Evolutionary conservation across 1,140 invertebrate species (phyloP).

Genomic region (Acromyrmex echinatior): DNA sequence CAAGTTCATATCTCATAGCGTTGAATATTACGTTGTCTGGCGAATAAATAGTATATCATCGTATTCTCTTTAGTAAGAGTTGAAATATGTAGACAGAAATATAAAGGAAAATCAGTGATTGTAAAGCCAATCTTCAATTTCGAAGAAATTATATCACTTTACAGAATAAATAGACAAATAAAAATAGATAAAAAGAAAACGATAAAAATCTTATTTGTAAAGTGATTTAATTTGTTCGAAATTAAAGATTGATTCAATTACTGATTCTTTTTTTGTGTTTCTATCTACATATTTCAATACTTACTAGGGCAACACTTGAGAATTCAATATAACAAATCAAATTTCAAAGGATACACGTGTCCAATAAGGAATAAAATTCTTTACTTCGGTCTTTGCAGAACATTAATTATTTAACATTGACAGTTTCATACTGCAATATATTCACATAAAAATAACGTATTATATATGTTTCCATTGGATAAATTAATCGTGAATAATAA

Average conservation of each 20-base stretch:
- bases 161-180: neutral
- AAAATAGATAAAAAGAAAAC: neutral
- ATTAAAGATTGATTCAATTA: neutral
- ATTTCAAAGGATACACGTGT: neutral
- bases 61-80: neutral
- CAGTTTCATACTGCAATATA: neutral
- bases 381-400: neutral
- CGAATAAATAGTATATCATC: neutral
- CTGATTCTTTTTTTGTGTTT: neutral
- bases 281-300: neutral
- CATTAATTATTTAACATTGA: slow-evolving; percentile 4
- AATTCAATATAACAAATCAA: neutral
- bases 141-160: neutral
- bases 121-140: neutral
- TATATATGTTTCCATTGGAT: neutral
- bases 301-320: neutral
- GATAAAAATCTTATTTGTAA: neutral
- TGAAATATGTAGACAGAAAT: neutral
- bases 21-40: slow-evolving; percentile 20
- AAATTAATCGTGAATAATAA: slow-evolving; percentile 26
- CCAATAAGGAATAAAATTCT: slow-evolving; percentile 8
- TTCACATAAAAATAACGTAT: neutral
- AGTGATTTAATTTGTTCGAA: neutral
- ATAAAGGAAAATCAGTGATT: neutral
- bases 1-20: neutral